Percentiles rank a stretch among this genome's conserved stretches.
These are phyloP conservation scores for Podarcis cretensis DNA, from an alignment of 2,113 vertebrate genomes.

Conservation along the genomic window DNA sequence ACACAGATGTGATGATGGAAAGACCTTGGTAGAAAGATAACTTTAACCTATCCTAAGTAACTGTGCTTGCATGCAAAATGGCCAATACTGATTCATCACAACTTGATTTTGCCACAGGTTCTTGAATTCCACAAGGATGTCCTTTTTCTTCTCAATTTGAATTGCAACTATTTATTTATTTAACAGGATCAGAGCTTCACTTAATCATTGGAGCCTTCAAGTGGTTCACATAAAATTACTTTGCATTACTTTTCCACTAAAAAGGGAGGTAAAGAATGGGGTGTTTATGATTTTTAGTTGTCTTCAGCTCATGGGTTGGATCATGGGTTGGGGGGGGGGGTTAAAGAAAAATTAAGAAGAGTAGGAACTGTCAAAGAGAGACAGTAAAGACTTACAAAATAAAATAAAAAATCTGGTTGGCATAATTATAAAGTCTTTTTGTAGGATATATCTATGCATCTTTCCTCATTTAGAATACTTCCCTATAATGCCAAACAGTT, in stretches of 20 bases:
- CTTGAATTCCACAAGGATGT: not conserved
- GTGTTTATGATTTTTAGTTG: not conserved
- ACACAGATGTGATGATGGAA: not conserved
- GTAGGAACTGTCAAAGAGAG: not conserved
- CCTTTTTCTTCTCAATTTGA: not conserved
- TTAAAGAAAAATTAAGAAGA: not conserved
- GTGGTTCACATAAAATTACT: too few relatives aligned
- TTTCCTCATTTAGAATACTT: not conserved
- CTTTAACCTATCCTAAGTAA: constrained; percentile 3
- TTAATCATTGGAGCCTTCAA: too few relatives aligned
- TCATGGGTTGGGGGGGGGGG: not conserved
- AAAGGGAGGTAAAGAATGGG: too few relatives aligned
- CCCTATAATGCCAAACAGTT: not conserved
- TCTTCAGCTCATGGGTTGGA: not conserved
- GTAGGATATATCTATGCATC: not conserved
- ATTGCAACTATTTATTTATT: not conserved
- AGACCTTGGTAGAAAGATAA: not conserved
- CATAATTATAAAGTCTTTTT: not conserved
- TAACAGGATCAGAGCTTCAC: too few relatives aligned
- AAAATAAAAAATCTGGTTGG: too few relatives aligned
- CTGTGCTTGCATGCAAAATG: constrained; percentile 24
- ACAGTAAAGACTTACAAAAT: too few relatives aligned
- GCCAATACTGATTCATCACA: constrained; percentile 26
- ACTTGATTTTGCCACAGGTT: not conserved
- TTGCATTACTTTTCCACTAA: too few relatives aligned